Percentiles rank a stretch among this genome's conserved stretches.
phyloP scores from a whole-genome alignment of 1,140 invertebrate genomes.

The Rhizoglyphus robini region DNA sequence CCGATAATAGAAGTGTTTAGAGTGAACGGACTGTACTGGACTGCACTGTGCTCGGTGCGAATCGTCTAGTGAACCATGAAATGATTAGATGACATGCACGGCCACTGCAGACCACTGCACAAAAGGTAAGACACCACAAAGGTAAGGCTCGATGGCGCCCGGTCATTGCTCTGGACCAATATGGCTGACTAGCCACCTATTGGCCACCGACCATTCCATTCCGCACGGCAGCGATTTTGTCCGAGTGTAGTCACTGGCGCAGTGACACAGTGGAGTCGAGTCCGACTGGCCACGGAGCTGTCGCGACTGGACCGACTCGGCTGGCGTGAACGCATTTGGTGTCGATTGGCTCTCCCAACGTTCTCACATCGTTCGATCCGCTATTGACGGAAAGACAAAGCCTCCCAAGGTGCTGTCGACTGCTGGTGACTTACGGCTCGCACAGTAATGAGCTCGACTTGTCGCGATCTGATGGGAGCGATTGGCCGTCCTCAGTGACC shows the following conservation, averaged over 20 bases:
- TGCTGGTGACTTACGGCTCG: neutral
- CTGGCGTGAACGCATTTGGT: neutral
- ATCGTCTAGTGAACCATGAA: constrained; percentile 9
- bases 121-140: neutral
- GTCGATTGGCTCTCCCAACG: neutral
- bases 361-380: constrained; percentile 11
- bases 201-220: neutral
- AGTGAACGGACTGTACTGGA: neutral
- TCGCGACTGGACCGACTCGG: neutral
- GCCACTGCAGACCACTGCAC: neutral
- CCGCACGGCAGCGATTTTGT: neutral
- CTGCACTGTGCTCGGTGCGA: neutral
- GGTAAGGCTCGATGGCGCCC: constrained; percentile 7
- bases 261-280: neutral
- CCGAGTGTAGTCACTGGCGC: neutral
- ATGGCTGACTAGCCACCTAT: neutral
- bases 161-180: constrained; percentile 12
- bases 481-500: constrained; percentile 12
- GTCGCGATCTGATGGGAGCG: neutral
- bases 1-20: constrained; percentile 4
- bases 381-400: constrained; percentile 5
- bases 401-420: neutral
- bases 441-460: constrained; percentile 1
- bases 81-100: constrained; percentile 14
- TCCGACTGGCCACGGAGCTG: neutral